phyloP scores from a whole-genome alignment of 2,888 invertebrate species.

The Elmis aenea region DNA sequence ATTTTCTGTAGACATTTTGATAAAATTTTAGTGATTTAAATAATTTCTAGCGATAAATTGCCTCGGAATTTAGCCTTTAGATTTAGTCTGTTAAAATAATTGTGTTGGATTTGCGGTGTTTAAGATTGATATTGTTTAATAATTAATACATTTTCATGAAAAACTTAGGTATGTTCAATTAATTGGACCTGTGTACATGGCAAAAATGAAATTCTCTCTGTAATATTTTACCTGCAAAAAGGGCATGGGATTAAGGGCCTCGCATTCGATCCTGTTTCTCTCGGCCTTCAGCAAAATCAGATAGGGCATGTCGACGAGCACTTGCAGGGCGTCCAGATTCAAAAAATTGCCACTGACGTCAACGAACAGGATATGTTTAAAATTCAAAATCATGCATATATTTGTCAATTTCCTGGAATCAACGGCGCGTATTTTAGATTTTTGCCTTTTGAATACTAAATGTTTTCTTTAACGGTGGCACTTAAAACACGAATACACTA shows the following conservation, averaged over 20 bases:
- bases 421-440: constrained; percentile 4
- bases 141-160: too few relatives aligned
- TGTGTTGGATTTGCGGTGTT: too few relatives aligned
- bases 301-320: constrained; percentile 50
- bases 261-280: constrained; percentile 50
- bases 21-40: too few relatives aligned
- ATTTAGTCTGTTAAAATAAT: too few relatives aligned
- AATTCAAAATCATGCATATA: constrained; percentile 49
- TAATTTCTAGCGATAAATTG: too few relatives aligned
- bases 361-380: constrained; percentile 54
- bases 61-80: too few relatives aligned
- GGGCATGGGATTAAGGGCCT: constrained; percentile 49
- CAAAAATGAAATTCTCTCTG: too few relatives aligned
- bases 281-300: constrained; percentile 56
- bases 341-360: constrained; percentile 55
- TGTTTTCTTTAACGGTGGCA: too few relatives aligned
- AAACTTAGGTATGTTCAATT: too few relatives aligned
- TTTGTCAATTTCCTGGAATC: constrained; percentile 48
- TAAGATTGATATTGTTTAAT: too few relatives aligned
- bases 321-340: constrained; percentile 48
- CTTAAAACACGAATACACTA: too few relatives aligned
- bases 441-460: neutral
- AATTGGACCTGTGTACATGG: constrained; percentile 1
- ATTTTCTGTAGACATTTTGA: too few relatives aligned
- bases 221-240: constrained; percentile 52